phyloP scores from a whole-genome alignment of 2,797 vertebrate species.

The Smutsia gigantea region DNA sequence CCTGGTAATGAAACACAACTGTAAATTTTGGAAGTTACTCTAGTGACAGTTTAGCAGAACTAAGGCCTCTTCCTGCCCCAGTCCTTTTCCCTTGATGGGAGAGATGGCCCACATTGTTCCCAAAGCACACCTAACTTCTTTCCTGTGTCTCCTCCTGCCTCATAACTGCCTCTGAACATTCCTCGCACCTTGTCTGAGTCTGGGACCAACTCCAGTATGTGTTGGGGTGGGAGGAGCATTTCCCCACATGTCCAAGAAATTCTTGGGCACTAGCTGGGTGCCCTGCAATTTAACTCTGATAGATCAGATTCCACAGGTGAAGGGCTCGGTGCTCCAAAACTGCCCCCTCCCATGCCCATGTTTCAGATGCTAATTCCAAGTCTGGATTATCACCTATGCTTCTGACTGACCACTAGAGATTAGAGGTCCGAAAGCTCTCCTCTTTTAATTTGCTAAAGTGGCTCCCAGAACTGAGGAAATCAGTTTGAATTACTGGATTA shows the following conservation, averaged over 20 bases:
- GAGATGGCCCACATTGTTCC: neutral
- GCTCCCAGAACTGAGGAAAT: neutral
- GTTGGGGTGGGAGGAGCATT: no score
- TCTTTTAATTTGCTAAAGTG: neutral
- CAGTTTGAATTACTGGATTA: neutral
- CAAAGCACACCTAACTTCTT: fast-evolving
- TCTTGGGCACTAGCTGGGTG: neutral
- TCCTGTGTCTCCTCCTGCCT: neutral
- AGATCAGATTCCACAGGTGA: neutral
- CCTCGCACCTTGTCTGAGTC: neutral
- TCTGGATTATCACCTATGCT: neutral
- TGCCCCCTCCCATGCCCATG: neutral
- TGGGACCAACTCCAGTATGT: neutral
- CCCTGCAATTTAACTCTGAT: neutral
- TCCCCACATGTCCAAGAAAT: neutral
- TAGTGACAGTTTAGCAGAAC: neutral
- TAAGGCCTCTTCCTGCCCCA: neutral
- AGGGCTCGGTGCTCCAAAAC: neutral
- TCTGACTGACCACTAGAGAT: neutral
- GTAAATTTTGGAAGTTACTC: neutral
- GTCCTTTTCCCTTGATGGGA: neutral
- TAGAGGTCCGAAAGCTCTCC: neutral
- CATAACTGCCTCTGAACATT: fast-evolving
- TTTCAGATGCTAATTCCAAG: neutral
- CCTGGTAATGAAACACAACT: neutral